These are phyloP conservation scores for Pelusios castaneus DNA, from an alignment of 2,113 vertebrate species.

Conservation along the genomic window DNA sequence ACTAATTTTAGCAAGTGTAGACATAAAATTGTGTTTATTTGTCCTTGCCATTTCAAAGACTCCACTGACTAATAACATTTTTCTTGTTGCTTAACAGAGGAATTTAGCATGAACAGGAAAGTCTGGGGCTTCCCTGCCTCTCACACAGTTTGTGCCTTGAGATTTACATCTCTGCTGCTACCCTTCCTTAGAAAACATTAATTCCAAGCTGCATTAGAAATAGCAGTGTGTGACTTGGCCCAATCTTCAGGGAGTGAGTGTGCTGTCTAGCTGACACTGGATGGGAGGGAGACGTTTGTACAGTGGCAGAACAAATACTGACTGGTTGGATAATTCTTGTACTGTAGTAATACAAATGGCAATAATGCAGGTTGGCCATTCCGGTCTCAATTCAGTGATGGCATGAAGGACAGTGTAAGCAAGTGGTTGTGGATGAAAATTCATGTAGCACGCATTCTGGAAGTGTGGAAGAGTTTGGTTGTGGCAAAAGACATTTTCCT, in stretches of 20 bases:
- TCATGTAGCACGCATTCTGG: background rate
- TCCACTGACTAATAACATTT: background rate
- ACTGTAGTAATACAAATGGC: background rate
- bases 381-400: background rate
- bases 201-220: background rate
- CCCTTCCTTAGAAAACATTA: background rate
- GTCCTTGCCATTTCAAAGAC: background rate
- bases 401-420: background rate
- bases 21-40: background rate
- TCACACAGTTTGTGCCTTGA: background rate
- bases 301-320: background rate
- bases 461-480: background rate
- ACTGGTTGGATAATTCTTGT: background rate
- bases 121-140: background rate
- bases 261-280: background rate
- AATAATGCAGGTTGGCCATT: background rate
- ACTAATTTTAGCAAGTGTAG: no score
- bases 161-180: background rate
- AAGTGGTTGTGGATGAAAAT: background rate
- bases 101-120: background rate
- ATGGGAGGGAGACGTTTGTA: background rate
- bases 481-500: background rate
- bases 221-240: background rate
- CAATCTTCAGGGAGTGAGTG: background rate
- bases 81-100: background rate